Conservation (phyloP, 2,113 vertebrate species). For the Chauna torquata region DNA sequence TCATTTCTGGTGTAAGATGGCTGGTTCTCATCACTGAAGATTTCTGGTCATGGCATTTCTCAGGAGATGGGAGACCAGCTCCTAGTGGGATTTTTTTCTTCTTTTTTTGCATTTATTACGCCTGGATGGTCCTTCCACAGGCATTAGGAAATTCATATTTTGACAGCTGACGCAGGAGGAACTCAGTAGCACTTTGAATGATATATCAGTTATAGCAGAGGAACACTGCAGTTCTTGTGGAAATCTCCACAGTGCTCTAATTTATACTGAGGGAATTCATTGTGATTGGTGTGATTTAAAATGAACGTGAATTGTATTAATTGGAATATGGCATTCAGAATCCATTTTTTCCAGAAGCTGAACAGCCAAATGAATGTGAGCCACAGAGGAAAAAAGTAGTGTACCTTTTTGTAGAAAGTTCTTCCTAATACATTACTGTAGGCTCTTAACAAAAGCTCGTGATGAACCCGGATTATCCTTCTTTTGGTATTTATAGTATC, state of each 20-base stretch:
- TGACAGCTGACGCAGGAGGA: background rate
- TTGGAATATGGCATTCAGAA: conserved; percentile 4
- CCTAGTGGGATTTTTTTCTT: background rate
- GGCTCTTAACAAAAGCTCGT: background rate
- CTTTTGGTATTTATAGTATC: background rate
- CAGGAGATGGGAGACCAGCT: background rate
- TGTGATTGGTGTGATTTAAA: background rate
- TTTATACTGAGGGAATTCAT: background rate
- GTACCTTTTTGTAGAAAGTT: background rate
- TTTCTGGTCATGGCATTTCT: background rate
- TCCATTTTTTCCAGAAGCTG: background rate
- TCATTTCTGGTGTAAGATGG: background rate
- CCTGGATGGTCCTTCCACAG: background rate
- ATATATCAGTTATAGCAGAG: conserved; percentile 19
- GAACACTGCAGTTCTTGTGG: background rate
- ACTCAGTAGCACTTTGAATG: background rate
- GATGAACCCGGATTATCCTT: background rate
- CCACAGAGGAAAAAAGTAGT: background rate
- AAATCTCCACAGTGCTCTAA: background rate
- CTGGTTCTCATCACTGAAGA: background rate
- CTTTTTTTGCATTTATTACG: background rate
- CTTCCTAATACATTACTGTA: background rate
- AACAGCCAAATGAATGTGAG: background rate
- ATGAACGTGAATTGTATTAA: background rate
- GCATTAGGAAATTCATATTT: conserved; percentile 21